Base-by-base conservation (phyloP, 2,888 invertebrate species). In the Apamea anceps region DNA sequence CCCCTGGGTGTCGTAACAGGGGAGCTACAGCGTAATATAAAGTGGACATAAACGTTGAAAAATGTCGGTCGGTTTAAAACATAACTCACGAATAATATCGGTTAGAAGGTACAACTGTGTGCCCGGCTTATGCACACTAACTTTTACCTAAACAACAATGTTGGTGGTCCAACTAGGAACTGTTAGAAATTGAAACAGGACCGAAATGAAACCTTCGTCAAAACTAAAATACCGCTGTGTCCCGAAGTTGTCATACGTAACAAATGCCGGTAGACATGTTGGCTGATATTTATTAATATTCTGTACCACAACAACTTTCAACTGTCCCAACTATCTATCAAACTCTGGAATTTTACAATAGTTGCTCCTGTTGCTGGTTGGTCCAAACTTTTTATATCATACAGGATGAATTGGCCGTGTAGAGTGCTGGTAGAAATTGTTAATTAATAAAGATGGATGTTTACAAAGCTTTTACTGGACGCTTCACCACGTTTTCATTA, bases 1-100 rank as follows among this genome's bases (percentile, higher is more conserved):
- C 85, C 85, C 86, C 77, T 86, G 85, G 83, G 85, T 80, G 83
- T 82, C 85, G 72, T 86, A 80, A 80, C 67, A 72, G 67, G 75
- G 37, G 65, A 85, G 75, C 75, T 80, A 42, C 73, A 77, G 75
- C 77, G 77, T 73, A 63, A 86, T 79, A 65, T 76, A 80, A 86
- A 79, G 79, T 85, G 74, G 74, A 85, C 77, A 79, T 81, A 73
- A 72, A 85, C 70, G 65, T 85, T 25, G 85, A 85, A 85, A 85
- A 85, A 76, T 85, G 73, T 62, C 70, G 25, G 71, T 72, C n/a
- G 60, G 32, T 77, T 85, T 72, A 45, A 80, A 84, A 80, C 28
- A 77, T 84, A 75, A 73, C 74, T 74, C 71, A 77, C 15, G 66
- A 80, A 84, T 84, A 84, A 84, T 72, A 84, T 84, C 60, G 80